phyloP scores from a whole-genome alignment of 2,888 invertebrate genomes.

The Cantharis lateralis region DNA sequence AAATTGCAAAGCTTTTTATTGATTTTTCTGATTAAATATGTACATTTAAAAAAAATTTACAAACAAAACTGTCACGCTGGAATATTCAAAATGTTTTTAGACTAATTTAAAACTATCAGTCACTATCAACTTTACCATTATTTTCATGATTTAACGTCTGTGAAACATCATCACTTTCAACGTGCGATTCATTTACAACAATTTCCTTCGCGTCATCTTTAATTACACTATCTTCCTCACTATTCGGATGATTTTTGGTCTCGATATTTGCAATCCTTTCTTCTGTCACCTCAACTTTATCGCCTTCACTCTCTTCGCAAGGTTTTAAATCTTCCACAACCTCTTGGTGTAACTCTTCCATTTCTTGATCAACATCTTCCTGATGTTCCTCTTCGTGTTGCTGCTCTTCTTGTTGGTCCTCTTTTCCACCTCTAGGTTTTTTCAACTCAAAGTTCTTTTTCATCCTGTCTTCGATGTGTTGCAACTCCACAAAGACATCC shows the following conservation, averaged over 20 bases:
- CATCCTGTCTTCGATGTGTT: constrained; percentile 64
- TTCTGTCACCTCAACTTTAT: background rate
- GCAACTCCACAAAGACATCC: constrained; percentile 67
- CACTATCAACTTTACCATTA: background rate
- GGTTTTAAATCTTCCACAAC: background rate
- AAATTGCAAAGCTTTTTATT: background rate
- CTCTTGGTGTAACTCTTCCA: background rate
- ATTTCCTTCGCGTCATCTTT: background rate
- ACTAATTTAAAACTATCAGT: background rate
- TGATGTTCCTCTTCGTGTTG: constrained; percentile 34
- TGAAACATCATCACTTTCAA: background rate
- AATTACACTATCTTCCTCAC: background rate
- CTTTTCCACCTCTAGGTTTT: constrained; percentile 24
- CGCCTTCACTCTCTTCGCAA: background rate
- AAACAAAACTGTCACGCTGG: background rate
- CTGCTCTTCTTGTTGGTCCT: constrained; percentile 35
- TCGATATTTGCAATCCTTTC: background rate
- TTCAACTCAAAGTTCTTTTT: constrained; percentile 50
- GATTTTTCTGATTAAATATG: background rate
- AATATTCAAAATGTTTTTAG: background rate
- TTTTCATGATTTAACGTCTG: background rate
- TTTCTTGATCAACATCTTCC: background rate
- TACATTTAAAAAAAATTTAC: background rate
- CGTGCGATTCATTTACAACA: background rate
- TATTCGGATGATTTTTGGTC: background rate